phyloP scores from a whole-genome alignment of 2,888 invertebrate genomes.

The Augochlorella aurata region DNA sequence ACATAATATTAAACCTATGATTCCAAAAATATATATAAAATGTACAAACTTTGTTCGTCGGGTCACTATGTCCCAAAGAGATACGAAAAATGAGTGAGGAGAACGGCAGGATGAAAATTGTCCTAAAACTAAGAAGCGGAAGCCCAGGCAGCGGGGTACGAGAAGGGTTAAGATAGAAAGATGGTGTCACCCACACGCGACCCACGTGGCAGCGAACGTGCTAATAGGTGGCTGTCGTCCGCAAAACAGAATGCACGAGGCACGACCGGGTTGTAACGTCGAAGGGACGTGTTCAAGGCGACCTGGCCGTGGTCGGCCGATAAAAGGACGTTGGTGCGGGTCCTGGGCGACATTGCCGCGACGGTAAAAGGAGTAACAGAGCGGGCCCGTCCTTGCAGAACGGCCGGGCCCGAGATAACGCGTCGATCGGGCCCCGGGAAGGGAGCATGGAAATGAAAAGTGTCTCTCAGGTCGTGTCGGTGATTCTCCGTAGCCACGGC shows the following conservation, averaged over 20 bases:
- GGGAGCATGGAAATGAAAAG: slow-evolving; percentile 35
- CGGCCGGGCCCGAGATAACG: not conserved
- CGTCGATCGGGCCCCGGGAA: slow-evolving; percentile 32
- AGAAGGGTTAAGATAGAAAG: not conserved
- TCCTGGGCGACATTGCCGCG: not conserved
- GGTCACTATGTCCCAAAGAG: no score
- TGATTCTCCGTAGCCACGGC: slow-evolving; percentile 33
- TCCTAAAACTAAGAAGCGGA: not conserved
- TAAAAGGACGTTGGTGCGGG: slow-evolving; percentile 19
- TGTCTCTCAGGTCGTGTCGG: slow-evolving; percentile 49
- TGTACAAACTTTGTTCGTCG: no score
- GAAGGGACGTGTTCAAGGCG: slow-evolving; percentile 5
- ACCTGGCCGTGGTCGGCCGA: slow-evolving; percentile 18
- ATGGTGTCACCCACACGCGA: not conserved
- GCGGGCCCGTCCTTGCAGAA: slow-evolving; percentile 38
- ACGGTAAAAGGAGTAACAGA: slow-evolving; percentile 7
- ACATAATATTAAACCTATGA: no score
- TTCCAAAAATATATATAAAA: no score
- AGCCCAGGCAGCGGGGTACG: not conserved
- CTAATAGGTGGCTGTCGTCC: not conserved
- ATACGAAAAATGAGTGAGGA: no score
- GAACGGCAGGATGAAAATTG: not conserved
- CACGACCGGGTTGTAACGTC: slow-evolving; percentile 12
- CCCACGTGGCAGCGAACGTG: slow-evolving; percentile 6
- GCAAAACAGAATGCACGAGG: not conserved